phyloP scores from a whole-genome alignment of 2,888 invertebrate genomes.

The Calameuta filiformis region DNA sequence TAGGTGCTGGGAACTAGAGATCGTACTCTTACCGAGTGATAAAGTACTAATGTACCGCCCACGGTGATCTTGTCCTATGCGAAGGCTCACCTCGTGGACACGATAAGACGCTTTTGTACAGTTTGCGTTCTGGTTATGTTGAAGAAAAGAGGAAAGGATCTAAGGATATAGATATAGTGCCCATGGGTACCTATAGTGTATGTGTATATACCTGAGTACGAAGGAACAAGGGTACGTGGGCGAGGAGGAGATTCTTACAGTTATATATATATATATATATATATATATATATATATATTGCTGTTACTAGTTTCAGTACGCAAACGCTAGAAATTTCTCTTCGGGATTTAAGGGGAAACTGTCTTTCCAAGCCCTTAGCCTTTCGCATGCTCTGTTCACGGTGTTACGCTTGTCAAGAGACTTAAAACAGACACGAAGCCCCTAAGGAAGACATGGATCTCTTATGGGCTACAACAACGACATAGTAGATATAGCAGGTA shows the following conservation, averaged over 20 bases:
- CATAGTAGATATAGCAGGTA: neutral
- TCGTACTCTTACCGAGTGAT: conserved; percentile 14
- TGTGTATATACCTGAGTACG: neutral
- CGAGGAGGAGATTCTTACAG: neutral
- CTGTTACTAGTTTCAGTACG: neutral
- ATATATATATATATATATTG: neutral
- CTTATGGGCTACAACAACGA: neutral
- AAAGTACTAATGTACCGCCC: conserved; percentile 37
- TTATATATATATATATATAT: too few species aligned
- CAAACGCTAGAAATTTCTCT: neutral
- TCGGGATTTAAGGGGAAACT: neutral
- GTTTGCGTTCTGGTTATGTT: neutral
- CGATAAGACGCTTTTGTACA: conserved; percentile 26
- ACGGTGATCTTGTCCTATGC: conserved; percentile 32
- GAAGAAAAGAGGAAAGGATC: neutral
- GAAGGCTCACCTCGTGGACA: conserved; percentile 26
- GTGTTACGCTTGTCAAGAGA: neutral
- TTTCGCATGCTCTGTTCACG: neutral
- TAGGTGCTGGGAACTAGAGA: neutral
- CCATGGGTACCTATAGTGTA: neutral
- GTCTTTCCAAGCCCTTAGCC: neutral
- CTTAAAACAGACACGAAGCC: neutral
- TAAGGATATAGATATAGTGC: neutral
- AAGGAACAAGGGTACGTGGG: neutral
- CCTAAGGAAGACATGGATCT: neutral